Percentiles rank a stretch among this genome's conserved stretches.
Evolutionary conservation across 2,113 vertebrate genomes (phyloP).

Genomic region (Neoarius graeffei): DNA sequence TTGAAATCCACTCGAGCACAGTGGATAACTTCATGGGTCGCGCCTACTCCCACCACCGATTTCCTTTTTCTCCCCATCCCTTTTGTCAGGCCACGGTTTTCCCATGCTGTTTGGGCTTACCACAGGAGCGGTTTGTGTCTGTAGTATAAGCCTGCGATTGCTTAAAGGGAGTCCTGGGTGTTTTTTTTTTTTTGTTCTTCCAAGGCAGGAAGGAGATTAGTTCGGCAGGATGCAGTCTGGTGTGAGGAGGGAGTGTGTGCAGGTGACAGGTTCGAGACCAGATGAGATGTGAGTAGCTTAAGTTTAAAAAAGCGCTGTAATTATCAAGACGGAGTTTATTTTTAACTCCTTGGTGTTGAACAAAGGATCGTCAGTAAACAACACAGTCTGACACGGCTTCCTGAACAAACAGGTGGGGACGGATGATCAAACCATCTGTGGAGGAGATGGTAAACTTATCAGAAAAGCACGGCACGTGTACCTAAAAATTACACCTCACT

Average conservation of each 20-base stretch:
- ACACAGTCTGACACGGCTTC: slow-evolving; percentile 23
- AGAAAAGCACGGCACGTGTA: background rate
- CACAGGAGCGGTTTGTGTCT: slow-evolving; percentile 1
- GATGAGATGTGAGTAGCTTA: slow-evolving; percentile 59
- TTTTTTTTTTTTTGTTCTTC: slow-evolving; percentile 11
- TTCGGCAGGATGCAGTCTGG: slow-evolving; percentile 67
- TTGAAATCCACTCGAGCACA: slow-evolving; percentile 60
- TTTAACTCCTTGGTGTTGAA: slow-evolving; percentile 46
- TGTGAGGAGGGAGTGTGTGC: slow-evolving; percentile 58
- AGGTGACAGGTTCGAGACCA: slow-evolving; percentile 63
- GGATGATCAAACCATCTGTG: slow-evolving; percentile 34
- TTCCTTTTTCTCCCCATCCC: background rate
- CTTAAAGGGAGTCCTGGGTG: slow-evolving; percentile 39
- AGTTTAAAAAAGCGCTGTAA: slow-evolving; percentile 56
- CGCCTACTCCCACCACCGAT: slow-evolving; percentile 52
- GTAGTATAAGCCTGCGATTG: slow-evolving; percentile 21
- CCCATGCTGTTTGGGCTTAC: slow-evolving; percentile 7
- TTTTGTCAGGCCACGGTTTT: background rate
- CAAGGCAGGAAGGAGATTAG: slow-evolving; percentile 66
- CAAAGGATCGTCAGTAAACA: slow-evolving; percentile 39
- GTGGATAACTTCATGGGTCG: slow-evolving; percentile 51
- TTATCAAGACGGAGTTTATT: slow-evolving; percentile 57
- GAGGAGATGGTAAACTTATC: background rate
- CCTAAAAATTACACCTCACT: background rate
- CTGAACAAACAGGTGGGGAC: slow-evolving; percentile 36